Conservation (phyloP, 2,888 invertebrate genomes). For the Eupithecia pulchellata region DNA sequence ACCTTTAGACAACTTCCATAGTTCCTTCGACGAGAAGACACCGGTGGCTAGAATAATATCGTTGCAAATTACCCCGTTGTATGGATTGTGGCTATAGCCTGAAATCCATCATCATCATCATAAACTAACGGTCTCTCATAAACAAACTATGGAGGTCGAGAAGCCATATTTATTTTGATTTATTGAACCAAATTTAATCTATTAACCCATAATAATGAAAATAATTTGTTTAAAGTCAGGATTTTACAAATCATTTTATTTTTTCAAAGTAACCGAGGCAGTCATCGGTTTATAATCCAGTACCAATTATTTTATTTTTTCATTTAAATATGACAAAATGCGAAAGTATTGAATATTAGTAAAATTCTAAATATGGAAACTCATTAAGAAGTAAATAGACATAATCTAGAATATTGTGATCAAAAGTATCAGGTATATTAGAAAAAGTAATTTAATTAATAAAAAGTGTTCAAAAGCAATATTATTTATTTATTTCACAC, state of each 20-base stretch:
- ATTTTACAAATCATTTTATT: background rate
- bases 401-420: background rate
- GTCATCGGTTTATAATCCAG: background rate
- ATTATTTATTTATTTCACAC: too few species aligned
- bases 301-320: background rate
- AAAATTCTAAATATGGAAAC: slow-evolving; percentile 4
- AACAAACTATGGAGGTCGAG: slow-evolving; percentile 58
- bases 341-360: background rate
- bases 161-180: slow-evolving; percentile 3
- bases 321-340: background rate
- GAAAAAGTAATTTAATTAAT: too few species aligned
- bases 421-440: too few species aligned
- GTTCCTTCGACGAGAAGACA: slow-evolving; percentile 99
- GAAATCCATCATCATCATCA: slow-evolving; percentile 70
- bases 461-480: too few species aligned
- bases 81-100: slow-evolving; percentile 97
- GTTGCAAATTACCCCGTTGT: slow-evolving; percentile 99
- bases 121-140: slow-evolving; percentile 50
- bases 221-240: background rate
- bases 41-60: slow-evolving; percentile 99
- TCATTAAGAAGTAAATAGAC: background rate
- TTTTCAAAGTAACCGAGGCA: background rate
- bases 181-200: background rate
- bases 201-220: background rate
- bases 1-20: slow-evolving; percentile 99